Conservation (phyloP, 1,140 invertebrate genomes). For the Drosophila nigromelanica region DNA sequence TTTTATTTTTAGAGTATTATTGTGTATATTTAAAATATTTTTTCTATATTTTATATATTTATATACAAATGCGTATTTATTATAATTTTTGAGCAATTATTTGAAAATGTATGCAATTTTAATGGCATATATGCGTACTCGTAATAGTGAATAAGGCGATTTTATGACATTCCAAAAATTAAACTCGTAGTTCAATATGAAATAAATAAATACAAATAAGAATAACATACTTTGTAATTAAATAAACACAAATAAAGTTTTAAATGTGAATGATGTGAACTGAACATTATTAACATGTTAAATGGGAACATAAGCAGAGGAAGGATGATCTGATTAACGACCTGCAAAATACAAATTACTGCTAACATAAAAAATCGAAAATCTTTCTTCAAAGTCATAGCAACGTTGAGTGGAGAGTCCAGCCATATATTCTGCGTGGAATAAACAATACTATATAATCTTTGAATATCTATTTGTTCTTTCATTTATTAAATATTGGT, state of each 20-base stretch:
- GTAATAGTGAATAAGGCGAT: constrained; percentile 60
- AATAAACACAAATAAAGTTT: constrained; percentile 41
- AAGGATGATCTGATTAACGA: no score
- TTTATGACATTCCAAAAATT: constrained; percentile 81
- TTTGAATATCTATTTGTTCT: constrained; percentile 26
- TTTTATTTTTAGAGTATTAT: constrained; percentile 49
- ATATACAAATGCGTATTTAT: constrained; percentile 51
- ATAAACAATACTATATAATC: neutral
- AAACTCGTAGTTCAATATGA: constrained; percentile 61
- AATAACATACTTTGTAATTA: constrained; percentile 53
- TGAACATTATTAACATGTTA: no score
- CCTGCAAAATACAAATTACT: no score
- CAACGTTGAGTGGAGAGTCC: neutral
- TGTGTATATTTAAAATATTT: constrained; percentile 53
- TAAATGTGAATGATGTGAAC: constrained; percentile 24
- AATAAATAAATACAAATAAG: constrained; percentile 51
- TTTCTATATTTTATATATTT: constrained; percentile 14
- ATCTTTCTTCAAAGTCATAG: no score
- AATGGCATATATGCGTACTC: constrained; percentile 40
- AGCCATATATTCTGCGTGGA: neutral
- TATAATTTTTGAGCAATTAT: constrained; percentile 49
- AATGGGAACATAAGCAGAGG: no score
- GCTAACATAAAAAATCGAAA: no score
- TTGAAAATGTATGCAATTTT: constrained; percentile 41
- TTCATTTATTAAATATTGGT: constrained; percentile 56